Evolutionary conservation across 2,797 vertebrate genomes (phyloP), one percentile per base, ranked within the genome.

Genomic region (Pangasius larnaudii): DNA sequence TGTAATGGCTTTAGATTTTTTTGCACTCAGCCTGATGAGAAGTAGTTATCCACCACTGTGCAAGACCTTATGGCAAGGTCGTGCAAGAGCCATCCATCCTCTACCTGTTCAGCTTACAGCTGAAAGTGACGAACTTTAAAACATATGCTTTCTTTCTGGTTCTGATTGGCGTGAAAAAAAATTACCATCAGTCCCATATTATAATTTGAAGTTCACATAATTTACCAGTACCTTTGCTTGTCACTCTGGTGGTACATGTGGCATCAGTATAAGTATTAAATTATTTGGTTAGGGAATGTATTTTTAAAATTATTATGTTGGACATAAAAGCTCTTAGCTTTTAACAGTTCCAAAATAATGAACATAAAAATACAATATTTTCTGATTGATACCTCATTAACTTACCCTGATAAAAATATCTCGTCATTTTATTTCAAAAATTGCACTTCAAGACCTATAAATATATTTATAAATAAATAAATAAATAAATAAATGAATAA

Each of bases 1-100:
- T 36, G 27, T 78, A 78, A 46, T 88, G 87, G 61, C 51, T 71
- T 75, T 79, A 88, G 83, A 85, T 59, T 59, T 61, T 61, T 56
- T 19, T 58, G 19, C 53, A 56, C 19, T 79, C 75, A 79, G 77
- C 30, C 33, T 80, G 78, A 59, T 59, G 78, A 81, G 56, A 16
- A 42, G 22, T 80, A 61, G 56, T 61, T 61, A 42, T 42, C 11
- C 22, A 81, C 33, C 56, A 27, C 56, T 27, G 33, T 61, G 56
- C 53, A 61, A 59, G 30, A 58, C 78, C n/a, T 36, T 13, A 58
- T 80, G 78, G 53, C 78, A 58, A 61, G 56, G 56, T 61, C 36
- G 3, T 61, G 58, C 5, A n/a, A 42, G 79, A 61, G 24, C 56
- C 56, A 61, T 42, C 30, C 7, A 61, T 61, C 33, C 53, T 80